A percentile compares a stretch with the other conserved stretches of the same genome.
Evolutionary conservation across 1,140 invertebrate genomes (phyloP).

Genomic region (Mizuhopecten yessoensis): DNA sequence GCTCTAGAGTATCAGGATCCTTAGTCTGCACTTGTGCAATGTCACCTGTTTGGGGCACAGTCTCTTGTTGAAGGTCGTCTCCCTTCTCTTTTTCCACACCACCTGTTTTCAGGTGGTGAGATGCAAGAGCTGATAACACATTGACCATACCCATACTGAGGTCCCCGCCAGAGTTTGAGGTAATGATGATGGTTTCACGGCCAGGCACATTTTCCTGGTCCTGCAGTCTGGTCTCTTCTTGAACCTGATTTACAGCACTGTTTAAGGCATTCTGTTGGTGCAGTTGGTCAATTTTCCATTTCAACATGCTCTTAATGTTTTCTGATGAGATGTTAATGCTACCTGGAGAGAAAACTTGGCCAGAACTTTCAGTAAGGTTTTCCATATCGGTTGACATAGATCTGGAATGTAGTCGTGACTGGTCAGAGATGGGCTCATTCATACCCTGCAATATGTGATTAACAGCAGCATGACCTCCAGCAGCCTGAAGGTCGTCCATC

Average conservation of each 20-base stretch:
- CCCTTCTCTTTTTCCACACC: background rate
- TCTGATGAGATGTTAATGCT: conserved; percentile 28
- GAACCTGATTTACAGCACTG: background rate
- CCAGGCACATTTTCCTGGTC: conserved; percentile 26
- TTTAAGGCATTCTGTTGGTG: background rate
- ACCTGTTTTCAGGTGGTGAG: conserved; percentile 68
- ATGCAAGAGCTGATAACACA: conserved; percentile 73
- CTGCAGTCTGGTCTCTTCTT: conserved; percentile 41
- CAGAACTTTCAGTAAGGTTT: background rate
- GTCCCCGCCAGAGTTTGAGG: conserved; percentile 36
- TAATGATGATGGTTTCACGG: conserved; percentile 25
- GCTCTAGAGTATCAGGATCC: conserved; percentile 41
- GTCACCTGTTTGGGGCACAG: background rate
- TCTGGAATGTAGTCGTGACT: background rate
- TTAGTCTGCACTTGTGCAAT: background rate
- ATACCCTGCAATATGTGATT: conserved; percentile 70
- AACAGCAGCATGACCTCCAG: conserved; percentile 45
- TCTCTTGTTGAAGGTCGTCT: background rate
- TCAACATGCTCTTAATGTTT: conserved; percentile 60
- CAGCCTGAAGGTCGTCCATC: conserved; percentile 20
- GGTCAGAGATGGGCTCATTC: conserved; percentile 66
- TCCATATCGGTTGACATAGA: conserved; percentile 43
- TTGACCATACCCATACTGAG: conserved; percentile 73
- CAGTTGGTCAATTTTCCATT: conserved; percentile 56
- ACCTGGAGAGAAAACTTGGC: background rate